Conservation (phyloP, 2,797 vertebrate species). For the Enteromius treurensis region DNA sequence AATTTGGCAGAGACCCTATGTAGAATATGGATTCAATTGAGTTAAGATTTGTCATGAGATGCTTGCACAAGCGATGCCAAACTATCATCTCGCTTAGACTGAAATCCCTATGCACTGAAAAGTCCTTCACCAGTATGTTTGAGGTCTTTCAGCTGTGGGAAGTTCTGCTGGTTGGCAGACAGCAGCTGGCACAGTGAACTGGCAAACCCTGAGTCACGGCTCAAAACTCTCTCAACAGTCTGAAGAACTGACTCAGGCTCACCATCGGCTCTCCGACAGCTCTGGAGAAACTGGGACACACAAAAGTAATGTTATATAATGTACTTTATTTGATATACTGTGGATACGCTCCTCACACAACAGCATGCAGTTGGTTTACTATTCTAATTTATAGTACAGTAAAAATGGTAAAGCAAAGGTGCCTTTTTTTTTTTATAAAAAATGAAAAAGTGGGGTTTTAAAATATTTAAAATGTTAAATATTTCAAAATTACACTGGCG, state of each 20-base stretch:
- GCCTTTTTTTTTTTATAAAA: no score
- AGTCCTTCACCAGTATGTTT: slow-evolving; percentile 66
- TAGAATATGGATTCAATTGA: neutral
- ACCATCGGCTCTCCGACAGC: slow-evolving; percentile 61
- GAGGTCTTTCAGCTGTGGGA: slow-evolving; percentile 71
- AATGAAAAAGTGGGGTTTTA: no score
- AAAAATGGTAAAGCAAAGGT: neutral
- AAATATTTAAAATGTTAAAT: no score
- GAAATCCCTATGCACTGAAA: neutral
- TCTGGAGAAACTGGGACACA: slow-evolving; percentile 51
- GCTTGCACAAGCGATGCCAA: neutral
- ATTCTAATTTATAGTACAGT: neutral
- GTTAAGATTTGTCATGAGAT: neutral
- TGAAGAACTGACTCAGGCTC: slow-evolving; percentile 66
- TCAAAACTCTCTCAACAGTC: slow-evolving; percentile 64
- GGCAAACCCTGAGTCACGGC: slow-evolving; percentile 64
- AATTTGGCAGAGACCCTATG: neutral
- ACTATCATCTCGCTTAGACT: no score
- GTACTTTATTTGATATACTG: neutral
- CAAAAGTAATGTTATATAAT: neutral
- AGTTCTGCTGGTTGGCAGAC: slow-evolving; percentile 60
- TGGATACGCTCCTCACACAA: neutral
- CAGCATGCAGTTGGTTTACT: no score
- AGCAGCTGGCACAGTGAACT: slow-evolving; percentile 73
- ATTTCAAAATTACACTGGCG: neutral